Conservation (phyloP, 2,113 vertebrate genomes). For the Laterallus jamaicensis region DNA sequence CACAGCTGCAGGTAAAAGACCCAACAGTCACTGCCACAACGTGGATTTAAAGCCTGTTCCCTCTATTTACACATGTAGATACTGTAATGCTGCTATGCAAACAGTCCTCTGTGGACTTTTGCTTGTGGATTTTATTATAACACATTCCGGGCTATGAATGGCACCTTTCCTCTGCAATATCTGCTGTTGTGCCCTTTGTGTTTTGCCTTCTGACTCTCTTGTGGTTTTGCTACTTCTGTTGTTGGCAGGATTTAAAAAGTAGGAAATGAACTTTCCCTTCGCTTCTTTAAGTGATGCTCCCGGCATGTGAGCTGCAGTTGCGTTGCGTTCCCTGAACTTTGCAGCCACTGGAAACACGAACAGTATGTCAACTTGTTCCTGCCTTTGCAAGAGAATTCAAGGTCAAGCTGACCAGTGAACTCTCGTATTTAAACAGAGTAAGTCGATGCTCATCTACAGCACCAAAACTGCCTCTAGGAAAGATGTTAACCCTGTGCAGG, state of each 20-base stretch:
- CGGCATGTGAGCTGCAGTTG: not conserved
- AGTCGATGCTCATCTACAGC: constrained; percentile 11
- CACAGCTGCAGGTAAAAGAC: not conserved
- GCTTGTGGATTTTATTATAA: constrained; percentile 57
- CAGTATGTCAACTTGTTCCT: constrained; percentile 40
- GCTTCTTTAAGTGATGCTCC: constrained; percentile 8
- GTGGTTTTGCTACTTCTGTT: constrained; percentile 17
- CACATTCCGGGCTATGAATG: constrained; percentile 3
- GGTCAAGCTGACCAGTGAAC: constrained; percentile 66
- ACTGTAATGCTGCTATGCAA: constrained; percentile 60
- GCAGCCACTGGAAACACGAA: constrained; percentile 44
- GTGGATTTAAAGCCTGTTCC: constrained; percentile 25
- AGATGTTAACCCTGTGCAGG: constrained; percentile 37
- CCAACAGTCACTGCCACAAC: not conserved
- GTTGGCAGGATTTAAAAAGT: constrained; percentile 16
- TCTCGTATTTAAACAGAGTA: not conserved
- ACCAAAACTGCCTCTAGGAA: not conserved
- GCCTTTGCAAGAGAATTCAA: constrained; percentile 49
- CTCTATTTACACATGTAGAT: constrained; percentile 60
- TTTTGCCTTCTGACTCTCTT: not conserved
- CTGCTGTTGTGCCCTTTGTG: constrained; percentile 38
- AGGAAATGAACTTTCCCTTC: constrained; percentile 45
- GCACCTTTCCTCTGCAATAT: constrained; percentile 28
- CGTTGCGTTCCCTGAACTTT: constrained; percentile 37
- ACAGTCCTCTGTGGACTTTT: constrained; percentile 61